A percentile compares a stretch with the other conserved stretches of the same genome.
Evolutionary conservation across 2,888 invertebrate genomes (phyloP).

Genomic region (Calameuta idolon): DNA sequence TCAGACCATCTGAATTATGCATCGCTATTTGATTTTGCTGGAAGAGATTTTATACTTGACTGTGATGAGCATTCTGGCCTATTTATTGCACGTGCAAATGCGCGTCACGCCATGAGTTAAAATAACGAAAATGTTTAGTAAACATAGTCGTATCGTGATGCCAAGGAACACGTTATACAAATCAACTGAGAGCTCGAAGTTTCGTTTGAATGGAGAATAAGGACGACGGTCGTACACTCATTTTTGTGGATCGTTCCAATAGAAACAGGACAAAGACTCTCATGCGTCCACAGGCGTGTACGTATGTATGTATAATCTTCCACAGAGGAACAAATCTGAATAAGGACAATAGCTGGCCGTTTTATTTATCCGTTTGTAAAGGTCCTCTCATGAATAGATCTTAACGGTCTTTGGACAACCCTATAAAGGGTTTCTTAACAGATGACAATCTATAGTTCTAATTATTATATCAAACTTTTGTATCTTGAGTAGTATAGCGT

Average conservation of each 20-base stretch:
- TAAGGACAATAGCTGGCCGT: neutral
- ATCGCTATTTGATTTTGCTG: neutral
- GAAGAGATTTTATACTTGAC: neutral
- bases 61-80: neutral
- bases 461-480: neutral
- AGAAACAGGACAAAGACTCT: neutral
- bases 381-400: neutral
- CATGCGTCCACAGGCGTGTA: neutral
- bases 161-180: neutral
- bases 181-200: neutral
- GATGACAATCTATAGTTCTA: neutral
- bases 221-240: neutral
- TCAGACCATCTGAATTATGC: neutral
- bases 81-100: neutral
- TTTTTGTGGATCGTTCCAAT: neutral
- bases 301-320: neutral
- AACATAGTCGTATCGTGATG: neutral
- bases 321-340: neutral
- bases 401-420: neutral
- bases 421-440: neutral
- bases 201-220: neutral
- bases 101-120: neutral
- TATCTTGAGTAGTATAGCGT: too few species aligned
- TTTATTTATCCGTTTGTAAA: neutral
- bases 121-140: neutral